Base-by-base conservation (phyloP, 2,113 vertebrate species). In the Holacanthus passer region DNA sequence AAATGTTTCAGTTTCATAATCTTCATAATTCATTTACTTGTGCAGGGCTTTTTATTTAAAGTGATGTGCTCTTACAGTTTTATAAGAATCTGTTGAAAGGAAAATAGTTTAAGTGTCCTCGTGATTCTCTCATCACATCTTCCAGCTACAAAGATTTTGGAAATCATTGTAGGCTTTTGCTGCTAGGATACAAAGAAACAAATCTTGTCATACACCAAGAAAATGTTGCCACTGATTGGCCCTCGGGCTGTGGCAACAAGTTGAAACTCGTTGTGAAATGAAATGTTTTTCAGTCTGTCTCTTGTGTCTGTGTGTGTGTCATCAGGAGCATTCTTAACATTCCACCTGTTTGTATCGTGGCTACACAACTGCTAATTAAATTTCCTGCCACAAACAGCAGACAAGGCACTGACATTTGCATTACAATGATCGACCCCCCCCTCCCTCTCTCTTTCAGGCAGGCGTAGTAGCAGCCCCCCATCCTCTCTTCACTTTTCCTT, bases 291-390 rank as follows among this genome's bases (percentile, higher is more conserved):
- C 72, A 73, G 69, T 60, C 73, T 85, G 76, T 73, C 84, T 91
- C 43, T 55, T 70, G 60, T 29, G 65, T 71, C 53, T 69, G 52
- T 71, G 83, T 82, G 81, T 84, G 81, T 93, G 83, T 95, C 87
- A 91, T 92, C 82, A 60, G 74, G 80, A 20, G 89, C 95, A 96
- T 96, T 96, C 96, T 92, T 94, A 72, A 87, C 94, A 96, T 97
- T 97, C 96, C 95, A 97, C 93, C 95, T 95, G 92, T 95, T 94
- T 94, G 93, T 95, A 94, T 95, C 90, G 64, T 90, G 90, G 96
- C 95, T 95, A 88, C 95, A 94, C 90, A 91, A 93, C 91, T 91
- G 92, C 94, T 96, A 95, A 96, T 97, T 96, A 95, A 94, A 92
- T 95, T 96, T 94, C 95, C 95, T 93, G 93, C 93, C 92, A 92